Evolutionary conservation across 1,140 invertebrate species (phyloP).

Genomic region (Lamellibrachia luymesi): DNA sequence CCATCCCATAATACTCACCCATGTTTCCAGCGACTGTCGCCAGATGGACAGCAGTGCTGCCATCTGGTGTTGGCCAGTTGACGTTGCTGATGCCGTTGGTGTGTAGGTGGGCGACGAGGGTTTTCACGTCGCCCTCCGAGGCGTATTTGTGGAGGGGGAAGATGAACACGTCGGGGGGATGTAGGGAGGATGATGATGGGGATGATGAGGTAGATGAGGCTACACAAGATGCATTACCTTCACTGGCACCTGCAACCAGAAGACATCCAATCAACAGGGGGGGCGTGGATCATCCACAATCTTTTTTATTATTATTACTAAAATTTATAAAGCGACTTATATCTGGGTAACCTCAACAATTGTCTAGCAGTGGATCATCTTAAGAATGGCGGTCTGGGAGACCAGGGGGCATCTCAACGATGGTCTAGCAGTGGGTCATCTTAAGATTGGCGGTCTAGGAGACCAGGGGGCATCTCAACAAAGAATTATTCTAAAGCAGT

Average conservation of each 20-base stretch:
- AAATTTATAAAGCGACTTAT: no score
- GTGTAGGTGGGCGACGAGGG: constrained; percentile 25
- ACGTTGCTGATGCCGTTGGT: constrained; percentile 27
- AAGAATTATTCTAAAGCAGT: background rate
- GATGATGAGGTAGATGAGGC: constrained; percentile 18
- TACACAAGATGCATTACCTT: constrained; percentile 39
- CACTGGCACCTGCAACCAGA: constrained; percentile 30
- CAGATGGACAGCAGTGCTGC: constrained; percentile 44
- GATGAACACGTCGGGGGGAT: constrained; percentile 24
- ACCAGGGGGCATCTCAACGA: background rate
- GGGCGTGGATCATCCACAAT: background rate
- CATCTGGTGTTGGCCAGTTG: constrained; percentile 45
- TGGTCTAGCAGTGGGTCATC: background rate
- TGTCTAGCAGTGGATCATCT: background rate
- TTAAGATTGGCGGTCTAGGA: background rate
- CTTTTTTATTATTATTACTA: no score
- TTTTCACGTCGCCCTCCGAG: constrained; percentile 38
- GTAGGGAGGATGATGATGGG: constrained; percentile 26
- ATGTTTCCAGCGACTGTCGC: constrained; percentile 47
- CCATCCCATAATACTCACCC: constrained; percentile 33
- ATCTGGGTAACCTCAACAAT: background rate
- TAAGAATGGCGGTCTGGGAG: background rate
- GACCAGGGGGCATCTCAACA: background rate
- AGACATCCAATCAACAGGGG: background rate
- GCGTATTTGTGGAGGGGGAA: constrained; percentile 40